phyloP scores from a whole-genome alignment of 1,140 invertebrate genomes.

The Wiebesia pumilae region DNA sequence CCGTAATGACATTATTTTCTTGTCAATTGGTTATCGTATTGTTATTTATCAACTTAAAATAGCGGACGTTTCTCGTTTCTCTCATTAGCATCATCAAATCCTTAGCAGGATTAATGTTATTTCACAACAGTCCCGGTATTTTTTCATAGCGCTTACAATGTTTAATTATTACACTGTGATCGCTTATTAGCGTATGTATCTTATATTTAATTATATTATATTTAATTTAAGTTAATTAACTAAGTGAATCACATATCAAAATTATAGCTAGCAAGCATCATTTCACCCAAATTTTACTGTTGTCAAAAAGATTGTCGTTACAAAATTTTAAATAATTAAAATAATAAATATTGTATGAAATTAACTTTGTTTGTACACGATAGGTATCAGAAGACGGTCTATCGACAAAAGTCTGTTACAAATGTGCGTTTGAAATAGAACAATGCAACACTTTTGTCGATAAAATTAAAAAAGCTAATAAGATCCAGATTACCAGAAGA shows the following conservation, averaged over 20 bases:
- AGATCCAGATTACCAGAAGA: constrained; percentile 14
- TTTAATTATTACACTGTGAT: not conserved
- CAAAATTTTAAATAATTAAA: not conserved
- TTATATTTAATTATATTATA: not conserved
- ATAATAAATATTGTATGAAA: not conserved
- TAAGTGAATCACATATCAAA: not conserved
- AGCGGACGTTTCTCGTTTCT: not conserved
- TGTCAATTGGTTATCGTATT: not conserved
- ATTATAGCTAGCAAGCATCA: not conserved
- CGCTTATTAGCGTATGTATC: not conserved
- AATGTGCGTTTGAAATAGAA: constrained; percentile 71
- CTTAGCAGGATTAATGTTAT: not conserved
- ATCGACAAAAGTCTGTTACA: constrained; percentile 68
- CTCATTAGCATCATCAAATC: not conserved
- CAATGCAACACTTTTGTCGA: constrained; percentile 69
- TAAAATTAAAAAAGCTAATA: constrained; percentile 60
- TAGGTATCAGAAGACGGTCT: constrained; percentile 58
- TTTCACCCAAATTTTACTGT: not conserved
- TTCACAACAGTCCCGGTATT: not conserved
- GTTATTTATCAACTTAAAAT: not conserved
- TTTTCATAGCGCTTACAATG: not conserved
- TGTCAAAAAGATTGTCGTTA: not conserved
- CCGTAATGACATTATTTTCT: too few species aligned
- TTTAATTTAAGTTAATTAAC: not conserved
- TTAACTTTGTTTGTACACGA: not conserved